Evolutionary conservation across 1,140 invertebrate species (phyloP).

Genomic region (Glossosoma conforme): DNA sequence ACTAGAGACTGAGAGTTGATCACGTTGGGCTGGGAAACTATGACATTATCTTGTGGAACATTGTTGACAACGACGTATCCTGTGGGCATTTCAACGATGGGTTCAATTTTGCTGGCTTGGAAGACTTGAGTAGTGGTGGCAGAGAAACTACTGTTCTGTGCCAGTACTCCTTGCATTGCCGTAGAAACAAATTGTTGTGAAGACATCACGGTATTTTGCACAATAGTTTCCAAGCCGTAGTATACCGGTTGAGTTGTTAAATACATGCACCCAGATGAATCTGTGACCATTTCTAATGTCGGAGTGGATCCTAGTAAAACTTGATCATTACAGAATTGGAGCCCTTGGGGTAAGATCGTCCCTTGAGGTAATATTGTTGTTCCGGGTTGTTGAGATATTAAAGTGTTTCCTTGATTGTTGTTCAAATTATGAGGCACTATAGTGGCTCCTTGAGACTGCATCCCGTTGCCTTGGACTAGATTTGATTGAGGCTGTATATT

Average conservation of each 20-base stretch:
- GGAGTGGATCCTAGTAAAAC: slow-evolving; percentile 61
- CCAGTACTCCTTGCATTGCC: slow-evolving; percentile 68
- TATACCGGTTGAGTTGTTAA: slow-evolving; percentile 67
- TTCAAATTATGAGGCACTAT: slow-evolving; percentile 46
- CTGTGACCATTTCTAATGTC: slow-evolving; percentile 64
- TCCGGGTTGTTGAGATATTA: slow-evolving; percentile 42
- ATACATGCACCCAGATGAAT: slow-evolving; percentile 64
- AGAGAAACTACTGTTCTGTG: slow-evolving; percentile 71
- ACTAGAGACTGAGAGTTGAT: slow-evolving; percentile 40
- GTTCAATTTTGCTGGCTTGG: slow-evolving; percentile 76
- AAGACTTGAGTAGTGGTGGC: slow-evolving; percentile 77
- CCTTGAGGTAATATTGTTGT: slow-evolving; percentile 55
- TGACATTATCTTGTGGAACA: slow-evolving; percentile 41
- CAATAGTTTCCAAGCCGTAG: slow-evolving; percentile 76
- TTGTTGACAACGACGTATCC: slow-evolving; percentile 68
- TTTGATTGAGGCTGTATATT: slow-evolving; percentile 45
- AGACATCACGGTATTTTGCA: slow-evolving; percentile 80
- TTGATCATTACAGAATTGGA: slow-evolving; percentile 57
- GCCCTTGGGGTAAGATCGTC: slow-evolving; percentile 58
- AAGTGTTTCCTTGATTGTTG: slow-evolving; percentile 45
- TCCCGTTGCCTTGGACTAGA: slow-evolving; percentile 41
- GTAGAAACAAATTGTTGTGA: slow-evolving; percentile 76
- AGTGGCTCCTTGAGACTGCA: slow-evolving; percentile 43
- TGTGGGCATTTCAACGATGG: slow-evolving; percentile 66
- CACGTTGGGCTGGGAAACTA: slow-evolving; percentile 36